Evolutionary conservation across 2,888 invertebrate species (phyloP).

Genomic region (Apotomis turbidana): DNA sequence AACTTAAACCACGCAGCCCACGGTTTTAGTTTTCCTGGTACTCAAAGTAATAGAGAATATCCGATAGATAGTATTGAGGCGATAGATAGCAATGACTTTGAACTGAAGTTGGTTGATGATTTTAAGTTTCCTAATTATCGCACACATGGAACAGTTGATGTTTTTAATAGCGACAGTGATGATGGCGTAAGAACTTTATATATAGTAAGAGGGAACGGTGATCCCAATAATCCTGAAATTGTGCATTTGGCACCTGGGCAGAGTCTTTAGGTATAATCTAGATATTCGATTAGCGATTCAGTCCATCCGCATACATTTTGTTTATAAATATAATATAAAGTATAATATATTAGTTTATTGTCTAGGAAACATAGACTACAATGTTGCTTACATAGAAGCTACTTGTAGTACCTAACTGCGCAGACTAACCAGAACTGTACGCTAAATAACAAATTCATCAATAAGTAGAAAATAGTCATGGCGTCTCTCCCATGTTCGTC

Average conservation of each 20-base stretch:
- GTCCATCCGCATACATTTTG: too few relatives aligned
- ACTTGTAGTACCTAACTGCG: too few relatives aligned
- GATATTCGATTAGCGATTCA: too few relatives aligned
- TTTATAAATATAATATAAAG: too few relatives aligned
- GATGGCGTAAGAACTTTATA: conserved; percentile 64
- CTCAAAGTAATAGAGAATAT: conserved; percentile 44
- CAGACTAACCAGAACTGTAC: too few relatives aligned
- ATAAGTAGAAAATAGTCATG: too few relatives aligned
- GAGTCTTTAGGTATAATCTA: too few relatives aligned
- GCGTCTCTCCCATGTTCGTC: too few relatives aligned
- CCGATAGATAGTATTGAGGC: conserved; percentile 44
- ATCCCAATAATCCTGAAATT: conserved; percentile 76
- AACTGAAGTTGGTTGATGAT: conserved; percentile 39
- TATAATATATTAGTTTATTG: too few relatives aligned
- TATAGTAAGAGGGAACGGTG: conserved; percentile 75
- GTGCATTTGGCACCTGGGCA: conserved; percentile 69
- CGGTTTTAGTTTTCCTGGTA: conserved; percentile 50
- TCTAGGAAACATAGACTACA: too few relatives aligned
- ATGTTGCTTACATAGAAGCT: too few relatives aligned
- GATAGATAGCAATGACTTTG: conserved; percentile 49
- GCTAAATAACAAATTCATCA: too few relatives aligned
- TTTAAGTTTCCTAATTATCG: conserved; percentile 37
- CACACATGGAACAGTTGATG: conserved; percentile 43
- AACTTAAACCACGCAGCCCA: conserved; percentile 40
- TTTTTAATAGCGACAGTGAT: conserved; percentile 37